Evolutionary conservation across 2,797 vertebrate species (phyloP), one percentile per base, ranked within the genome.

Genomic region (Salarias fasciatus): DNA sequence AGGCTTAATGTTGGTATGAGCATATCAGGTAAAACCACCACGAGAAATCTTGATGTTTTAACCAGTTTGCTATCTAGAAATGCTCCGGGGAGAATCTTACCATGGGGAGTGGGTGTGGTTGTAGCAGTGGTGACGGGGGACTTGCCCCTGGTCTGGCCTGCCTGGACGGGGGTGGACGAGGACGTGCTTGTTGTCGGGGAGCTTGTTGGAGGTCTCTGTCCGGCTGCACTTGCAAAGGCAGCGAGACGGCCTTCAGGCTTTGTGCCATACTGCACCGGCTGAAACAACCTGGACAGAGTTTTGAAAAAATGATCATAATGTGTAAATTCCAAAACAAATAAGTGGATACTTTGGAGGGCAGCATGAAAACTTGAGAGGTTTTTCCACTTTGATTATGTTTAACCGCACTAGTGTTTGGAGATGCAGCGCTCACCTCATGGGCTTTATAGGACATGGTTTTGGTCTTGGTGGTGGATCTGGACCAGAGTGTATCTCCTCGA

Each of bases 201-300:
- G 55, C 84, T 86, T 0, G 83, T 81, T 44, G 86, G 77, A 30
- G 80, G 85, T 55, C 83, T 84, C 35, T 76, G 89, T 55, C 64
- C 74, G 52, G 57, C 38, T 54, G 86, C 51, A 67, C 80, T 92
- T 14, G 94, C 89, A 50, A 96, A 88, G 15, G 90, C 58, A 0
- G 95, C 91, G 1, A 94, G 92, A 31, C 94, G 92, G n/a, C 96
- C 96, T 73, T 98, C 96, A 4, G 96, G 95, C 73, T 96, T 97
- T 52, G 95, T 95, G 14, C 95, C 96, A 0, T 97, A 98, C 64
- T 94, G 95, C 66, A 98, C 95, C 0, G 95, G 92, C 72, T 95
- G 95, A 76, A 98, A 97, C 85, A 98, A 88, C 82, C 96, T 98
- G 67, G 46, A 30, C 1, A 55, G 5, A 30, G 54, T 49, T 2